Base-by-base conservation (phyloP, 1,140 invertebrate species). In the Aphidius gifuensis region DNA sequence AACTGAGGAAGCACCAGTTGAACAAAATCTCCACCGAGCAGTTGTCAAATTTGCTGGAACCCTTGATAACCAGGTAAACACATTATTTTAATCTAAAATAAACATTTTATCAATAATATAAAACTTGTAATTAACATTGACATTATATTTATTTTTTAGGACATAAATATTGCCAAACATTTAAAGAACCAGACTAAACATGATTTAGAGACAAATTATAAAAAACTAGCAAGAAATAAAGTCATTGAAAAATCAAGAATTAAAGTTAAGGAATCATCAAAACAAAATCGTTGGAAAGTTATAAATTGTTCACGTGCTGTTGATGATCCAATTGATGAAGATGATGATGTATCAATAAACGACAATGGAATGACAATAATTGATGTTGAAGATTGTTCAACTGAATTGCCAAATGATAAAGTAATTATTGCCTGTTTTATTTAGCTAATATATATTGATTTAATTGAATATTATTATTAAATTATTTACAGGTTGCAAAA, bases 1-100 rank as follows among this genome's bases (percentile, higher is more conserved):
- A 5, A 56, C 69, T n/a, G 58, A 73, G 58, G 48, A 51, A 4
- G 46, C 60, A n/a, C 23, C 2, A 32, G 4, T 2, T 32, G 49
- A 50, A 43, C n/a, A 6, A 5, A 56, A 46, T 9, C 60, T 78
- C 66, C 47, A 80, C 6, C 80, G 76, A 9, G 73, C 83, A 46
- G 74, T 86, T 58, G 69, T 85, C 0, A 83, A 83, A 69, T 84
- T 86, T 69, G 83, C 83, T 23, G 84, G 83, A 64, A 86, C 85
- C 9, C 68, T 85, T 6, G 69, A 83, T 50, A 71, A 76, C 72
- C 69, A 74, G 58, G 79, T 81, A 16, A 74, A 61, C 42, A 64
- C 38, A 32, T 56, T 23, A 4, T 9, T 44, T 55, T 64, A 16
- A 65, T 21, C 65, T 46, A 0, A 43, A 42, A 8, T 5, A 54